These are phyloP conservation scores for Ranitomeya variabilis DNA, from an alignment of 2,113 vertebrate species.

Conservation along the genomic window DNA sequence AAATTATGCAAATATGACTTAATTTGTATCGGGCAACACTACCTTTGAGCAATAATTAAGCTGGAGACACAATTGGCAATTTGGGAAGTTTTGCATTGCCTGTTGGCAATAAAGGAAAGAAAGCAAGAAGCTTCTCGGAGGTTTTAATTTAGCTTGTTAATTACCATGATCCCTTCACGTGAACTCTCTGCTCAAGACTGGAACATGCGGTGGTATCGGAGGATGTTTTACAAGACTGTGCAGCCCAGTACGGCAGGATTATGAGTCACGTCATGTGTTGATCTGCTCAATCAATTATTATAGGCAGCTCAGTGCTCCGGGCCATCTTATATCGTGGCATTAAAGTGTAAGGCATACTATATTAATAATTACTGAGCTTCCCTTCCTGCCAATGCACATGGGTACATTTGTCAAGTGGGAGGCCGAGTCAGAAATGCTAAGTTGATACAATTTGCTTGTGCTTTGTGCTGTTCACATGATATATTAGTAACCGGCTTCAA, in stretches of 20 bases:
- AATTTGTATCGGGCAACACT: not conserved
- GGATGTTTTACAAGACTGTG: conserved; percentile 29
- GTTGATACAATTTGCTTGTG: conserved; percentile 36
- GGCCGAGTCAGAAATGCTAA: conserved; percentile 36
- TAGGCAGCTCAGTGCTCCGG: conserved; percentile 34
- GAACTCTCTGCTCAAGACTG: not conserved
- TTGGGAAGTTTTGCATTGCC: not conserved
- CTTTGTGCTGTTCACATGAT: conserved; percentile 18
- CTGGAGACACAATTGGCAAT: conserved; percentile 16
- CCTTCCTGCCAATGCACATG: conserved; percentile 28
- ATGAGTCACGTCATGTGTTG: conserved; percentile 33
- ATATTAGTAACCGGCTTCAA: conserved; percentile 7
- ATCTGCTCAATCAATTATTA: conserved; percentile 50
- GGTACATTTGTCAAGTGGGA: conserved; percentile 39
- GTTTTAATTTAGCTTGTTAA: conserved; percentile 28
- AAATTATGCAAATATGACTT: not conserved
- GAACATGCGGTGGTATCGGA: not conserved
- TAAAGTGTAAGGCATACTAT: conserved; percentile 47
- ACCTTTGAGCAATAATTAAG: conserved; percentile 30
- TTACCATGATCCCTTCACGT: not conserved
- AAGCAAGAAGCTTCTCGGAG: conserved; percentile 2
- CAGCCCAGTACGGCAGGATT: not conserved
- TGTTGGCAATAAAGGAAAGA: not conserved
- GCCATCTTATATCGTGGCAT: conserved; percentile 38
- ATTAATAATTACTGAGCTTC: conserved; percentile 53